These are phyloP conservation scores for Diplazon laetatorius DNA, from an alignment of 2,888 invertebrate species.

Conservation along the genomic window DNA sequence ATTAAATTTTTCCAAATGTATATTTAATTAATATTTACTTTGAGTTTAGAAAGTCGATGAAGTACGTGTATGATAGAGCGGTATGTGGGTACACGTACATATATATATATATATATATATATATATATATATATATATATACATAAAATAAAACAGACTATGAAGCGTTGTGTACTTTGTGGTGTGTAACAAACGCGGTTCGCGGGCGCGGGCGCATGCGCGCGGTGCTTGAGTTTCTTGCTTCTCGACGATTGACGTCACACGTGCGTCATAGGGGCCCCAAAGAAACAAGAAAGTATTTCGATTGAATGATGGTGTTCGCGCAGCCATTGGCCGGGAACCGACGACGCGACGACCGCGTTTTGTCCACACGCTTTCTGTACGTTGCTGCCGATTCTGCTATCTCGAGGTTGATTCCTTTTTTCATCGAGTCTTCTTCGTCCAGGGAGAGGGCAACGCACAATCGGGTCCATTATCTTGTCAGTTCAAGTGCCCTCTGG, in stretches of 20 bases:
- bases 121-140: no score
- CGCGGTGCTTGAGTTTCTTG: slow-evolving; percentile 74
- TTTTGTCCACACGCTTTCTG: slow-evolving; percentile 21
- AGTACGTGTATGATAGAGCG: no score
- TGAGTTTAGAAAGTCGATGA: no score
- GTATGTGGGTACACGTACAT: no score
- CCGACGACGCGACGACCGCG: slow-evolving; percentile 54
- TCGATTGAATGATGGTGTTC: slow-evolving; percentile 79
- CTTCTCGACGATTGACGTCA: slow-evolving; percentile 80
- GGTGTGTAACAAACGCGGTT: no score
- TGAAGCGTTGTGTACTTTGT: no score
- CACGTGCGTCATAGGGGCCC: slow-evolving; percentile 79
- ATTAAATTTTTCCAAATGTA: no score
- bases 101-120: no score
- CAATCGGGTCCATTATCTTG: slow-evolving; percentile 79
- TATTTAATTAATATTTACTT: no score
- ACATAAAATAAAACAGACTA: no score
- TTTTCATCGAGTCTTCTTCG: slow-evolving; percentile 68
- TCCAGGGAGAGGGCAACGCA: slow-evolving; percentile 48
- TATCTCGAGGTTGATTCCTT: slow-evolving; percentile 72
- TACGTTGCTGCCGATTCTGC: slow-evolving; percentile 35
- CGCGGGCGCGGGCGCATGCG: slow-evolving; percentile 66
- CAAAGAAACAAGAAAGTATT: slow-evolving; percentile 80
- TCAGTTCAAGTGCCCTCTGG: slow-evolving; percentile 77
- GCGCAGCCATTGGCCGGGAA: slow-evolving; percentile 64